A percentile compares a stretch with the other conserved stretches of the same genome.
Evolutionary conservation across 2,113 vertebrate genomes (phyloP).

Genomic region (Rhinopomastus cyanomelas): DNA sequence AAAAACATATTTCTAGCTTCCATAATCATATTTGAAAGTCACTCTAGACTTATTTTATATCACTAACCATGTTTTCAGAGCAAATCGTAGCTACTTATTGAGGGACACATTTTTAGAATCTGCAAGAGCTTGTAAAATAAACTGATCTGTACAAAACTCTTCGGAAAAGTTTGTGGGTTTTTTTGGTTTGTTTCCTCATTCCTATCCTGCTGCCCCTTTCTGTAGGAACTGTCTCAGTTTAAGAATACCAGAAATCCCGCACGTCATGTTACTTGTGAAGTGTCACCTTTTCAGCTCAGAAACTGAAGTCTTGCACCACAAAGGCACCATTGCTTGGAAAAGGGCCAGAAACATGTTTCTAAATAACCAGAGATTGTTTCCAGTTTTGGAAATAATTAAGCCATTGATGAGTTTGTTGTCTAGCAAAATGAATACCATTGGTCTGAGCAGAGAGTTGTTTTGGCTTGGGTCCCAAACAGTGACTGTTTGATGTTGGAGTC

Average conservation of each 20-base stretch:
- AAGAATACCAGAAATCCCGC: not conserved
- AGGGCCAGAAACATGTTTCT: not conserved
- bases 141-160: not conserved
- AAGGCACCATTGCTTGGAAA: not conserved
- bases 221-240: not conserved
- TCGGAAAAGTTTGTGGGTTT: not conserved
- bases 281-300: not conserved
- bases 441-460: not conserved
- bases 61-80: not conserved
- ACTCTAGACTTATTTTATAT: not conserved
- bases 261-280: not conserved
- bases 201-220: not conserved
- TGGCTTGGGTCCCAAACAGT: not conserved
- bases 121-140: not conserved
- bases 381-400: conserved; percentile 2
- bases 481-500: not conserved
- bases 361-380: not conserved
- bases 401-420: not conserved
- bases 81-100: not conserved
- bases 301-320: not conserved
- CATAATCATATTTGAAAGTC: not conserved
- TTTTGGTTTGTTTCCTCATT: not conserved
- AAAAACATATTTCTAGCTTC: not conserved
- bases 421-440: not conserved
- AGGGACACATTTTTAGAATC: not conserved